phyloP scores from a whole-genome alignment of 2,113 vertebrate genomes.

The Dicerorhinus sumatrensis region DNA sequence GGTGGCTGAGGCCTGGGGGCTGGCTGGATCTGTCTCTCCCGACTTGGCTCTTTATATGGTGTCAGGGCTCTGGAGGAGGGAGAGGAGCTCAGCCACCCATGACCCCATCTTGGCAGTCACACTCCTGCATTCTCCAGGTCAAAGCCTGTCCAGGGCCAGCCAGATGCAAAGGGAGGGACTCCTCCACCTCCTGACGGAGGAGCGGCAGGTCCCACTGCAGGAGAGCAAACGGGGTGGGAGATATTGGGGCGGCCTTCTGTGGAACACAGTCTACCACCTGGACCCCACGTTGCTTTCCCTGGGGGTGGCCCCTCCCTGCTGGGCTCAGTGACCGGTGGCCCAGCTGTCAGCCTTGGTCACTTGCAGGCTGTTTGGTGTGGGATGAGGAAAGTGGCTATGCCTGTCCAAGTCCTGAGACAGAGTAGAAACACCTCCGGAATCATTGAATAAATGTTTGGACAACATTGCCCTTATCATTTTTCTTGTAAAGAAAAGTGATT shows the following conservation, averaged over 20 bases:
- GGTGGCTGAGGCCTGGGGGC: neutral
- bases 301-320: no score
- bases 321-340: neutral
- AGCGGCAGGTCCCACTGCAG: no score
- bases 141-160: neutral
- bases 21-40: neutral
- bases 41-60: neutral
- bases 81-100: neutral
- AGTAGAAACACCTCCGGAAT: neutral
- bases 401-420: neutral
- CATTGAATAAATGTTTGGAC: neutral
- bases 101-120: neutral
- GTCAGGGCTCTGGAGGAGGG: neutral
- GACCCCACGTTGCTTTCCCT: neutral
- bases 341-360: neutral
- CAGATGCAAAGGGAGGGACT: neutral
- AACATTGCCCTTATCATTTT: neutral
- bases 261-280: neutral
- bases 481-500: neutral
- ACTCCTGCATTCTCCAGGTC: neutral
- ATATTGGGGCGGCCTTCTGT: neutral
- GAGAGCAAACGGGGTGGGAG: neutral
- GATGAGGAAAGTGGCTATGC: neutral
- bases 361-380: no score
- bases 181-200: neutral